Evolutionary conservation across 2,113 vertebrate species (phyloP).

Genomic region (Chlamydotis undulata): DNA sequence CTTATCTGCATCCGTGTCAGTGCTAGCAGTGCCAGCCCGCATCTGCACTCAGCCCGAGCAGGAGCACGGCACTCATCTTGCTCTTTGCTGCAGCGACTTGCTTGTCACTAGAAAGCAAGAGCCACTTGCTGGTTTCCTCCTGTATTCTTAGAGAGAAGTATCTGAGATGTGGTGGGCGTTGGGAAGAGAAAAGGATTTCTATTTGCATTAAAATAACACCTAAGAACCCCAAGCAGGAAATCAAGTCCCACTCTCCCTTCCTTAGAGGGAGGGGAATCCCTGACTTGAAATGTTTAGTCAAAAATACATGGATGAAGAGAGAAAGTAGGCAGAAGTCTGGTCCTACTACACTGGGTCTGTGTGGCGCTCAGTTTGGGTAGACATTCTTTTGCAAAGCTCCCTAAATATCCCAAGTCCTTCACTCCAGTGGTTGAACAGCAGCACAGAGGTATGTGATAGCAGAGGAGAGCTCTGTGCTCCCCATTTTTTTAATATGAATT

Average conservation of each 20-base stretch:
- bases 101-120: not conserved
- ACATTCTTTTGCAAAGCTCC: not conserved
- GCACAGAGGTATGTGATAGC: not conserved
- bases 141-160: not conserved
- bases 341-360: not conserved
- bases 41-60: not conserved
- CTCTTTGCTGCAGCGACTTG: not conserved
- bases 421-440: not conserved
- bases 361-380: not conserved
- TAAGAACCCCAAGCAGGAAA: not conserved
- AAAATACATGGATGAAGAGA: not conserved
- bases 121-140: not conserved
- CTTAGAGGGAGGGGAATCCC: not conserved
- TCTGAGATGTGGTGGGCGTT: not conserved
- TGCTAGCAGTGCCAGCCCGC: not conserved
- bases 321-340: not conserved
- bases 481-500: not conserved
- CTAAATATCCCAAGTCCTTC: not conserved
- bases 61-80: not conserved
- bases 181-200: not conserved
- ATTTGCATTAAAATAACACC: not conserved
- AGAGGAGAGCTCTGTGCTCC: not conserved
- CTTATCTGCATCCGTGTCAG: fast-evolving
- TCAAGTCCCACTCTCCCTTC: not conserved
- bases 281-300: not conserved